Evolutionary conservation across 2,113 vertebrate species (phyloP).

Genomic region (Clinocottus analis): DNA sequence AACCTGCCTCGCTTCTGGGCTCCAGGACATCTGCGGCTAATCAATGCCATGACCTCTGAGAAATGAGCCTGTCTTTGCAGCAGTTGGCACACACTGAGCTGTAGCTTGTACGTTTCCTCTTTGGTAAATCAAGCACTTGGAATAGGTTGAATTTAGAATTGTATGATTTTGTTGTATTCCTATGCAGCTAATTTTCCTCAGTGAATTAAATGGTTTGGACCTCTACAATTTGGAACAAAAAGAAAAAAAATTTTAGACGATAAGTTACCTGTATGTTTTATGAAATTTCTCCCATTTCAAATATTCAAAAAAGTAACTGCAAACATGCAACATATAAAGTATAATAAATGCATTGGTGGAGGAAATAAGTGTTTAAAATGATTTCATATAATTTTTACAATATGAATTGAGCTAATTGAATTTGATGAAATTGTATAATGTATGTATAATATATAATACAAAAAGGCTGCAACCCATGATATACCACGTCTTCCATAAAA

Average conservation of each 20-base stretch:
- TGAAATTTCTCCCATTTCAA: background rate
- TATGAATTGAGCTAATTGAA: background rate
- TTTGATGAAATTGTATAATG: conserved; percentile 48
- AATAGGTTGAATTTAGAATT: background rate
- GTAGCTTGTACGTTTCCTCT: conserved; percentile 20
- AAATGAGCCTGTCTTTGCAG: conserved; percentile 65
- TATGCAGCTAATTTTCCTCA: background rate
- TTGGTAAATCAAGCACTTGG: background rate
- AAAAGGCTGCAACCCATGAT: conserved; percentile 29
- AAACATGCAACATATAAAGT: background rate
- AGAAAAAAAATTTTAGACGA: background rate
- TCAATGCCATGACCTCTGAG: conserved; percentile 75
- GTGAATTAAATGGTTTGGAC: background rate
- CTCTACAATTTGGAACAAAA: background rate
- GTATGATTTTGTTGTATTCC: background rate
- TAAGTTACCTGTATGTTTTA: background rate
- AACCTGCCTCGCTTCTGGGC: conserved; percentile 68
- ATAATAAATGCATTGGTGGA: background rate
- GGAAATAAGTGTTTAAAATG: background rate
- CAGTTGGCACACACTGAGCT: conserved; percentile 43
- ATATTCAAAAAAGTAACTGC: background rate
- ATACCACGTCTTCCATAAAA: conserved; percentile 37
- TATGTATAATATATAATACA: too few species aligned
- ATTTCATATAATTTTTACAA: conserved; percentile 8
- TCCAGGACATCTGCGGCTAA: conserved; percentile 68